phyloP scores from a whole-genome alignment of 2,113 vertebrate species.

The Stigmatopora nigra region DNA sequence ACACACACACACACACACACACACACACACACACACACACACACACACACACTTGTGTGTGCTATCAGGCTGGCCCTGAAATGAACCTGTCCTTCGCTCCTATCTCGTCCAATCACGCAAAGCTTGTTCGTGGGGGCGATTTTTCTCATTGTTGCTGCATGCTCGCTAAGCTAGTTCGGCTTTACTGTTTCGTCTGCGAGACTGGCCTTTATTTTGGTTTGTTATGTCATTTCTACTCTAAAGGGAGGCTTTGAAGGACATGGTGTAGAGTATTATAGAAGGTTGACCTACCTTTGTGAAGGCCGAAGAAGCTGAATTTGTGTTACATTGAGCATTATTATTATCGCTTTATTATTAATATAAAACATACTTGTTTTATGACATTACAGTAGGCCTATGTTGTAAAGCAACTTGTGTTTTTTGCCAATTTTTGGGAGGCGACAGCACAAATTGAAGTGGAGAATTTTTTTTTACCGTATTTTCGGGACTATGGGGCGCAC shows the following conservation, averaged over 20 bases:
- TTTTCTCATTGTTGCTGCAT: slow-evolving; percentile 38
- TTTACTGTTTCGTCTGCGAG: slow-evolving; percentile 44
- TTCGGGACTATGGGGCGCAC: no score
- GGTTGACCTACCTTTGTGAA: neutral
- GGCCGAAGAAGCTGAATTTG: neutral
- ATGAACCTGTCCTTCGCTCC: slow-evolving; percentile 48
- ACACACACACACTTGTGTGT: slow-evolving; percentile 12
- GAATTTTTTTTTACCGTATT: no score
- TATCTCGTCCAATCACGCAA: slow-evolving; percentile 31
- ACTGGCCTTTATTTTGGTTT: slow-evolving; percentile 29
- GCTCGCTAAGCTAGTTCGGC: slow-evolving; percentile 28
- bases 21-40: slow-evolving; percentile 20
- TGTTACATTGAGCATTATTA: neutral
- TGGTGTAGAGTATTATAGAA: neutral
- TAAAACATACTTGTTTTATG: neutral
- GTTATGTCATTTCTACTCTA: slow-evolving; percentile 2
- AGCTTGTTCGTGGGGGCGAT: slow-evolving; percentile 35
- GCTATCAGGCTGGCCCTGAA: slow-evolving; percentile 44
- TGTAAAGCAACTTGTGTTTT: no score
- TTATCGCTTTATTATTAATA: neutral
- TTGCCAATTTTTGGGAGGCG: no score
- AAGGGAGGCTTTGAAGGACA: slow-evolving; percentile 12
- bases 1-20: slow-evolving; percentile 12
- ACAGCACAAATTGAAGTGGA: no score
- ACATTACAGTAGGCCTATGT: no score